A percentile compares a stretch with the other conserved stretches of the same genome.
Conservation (phyloP, 2,888 invertebrate species). For the Oscheius sp. region DNA sequence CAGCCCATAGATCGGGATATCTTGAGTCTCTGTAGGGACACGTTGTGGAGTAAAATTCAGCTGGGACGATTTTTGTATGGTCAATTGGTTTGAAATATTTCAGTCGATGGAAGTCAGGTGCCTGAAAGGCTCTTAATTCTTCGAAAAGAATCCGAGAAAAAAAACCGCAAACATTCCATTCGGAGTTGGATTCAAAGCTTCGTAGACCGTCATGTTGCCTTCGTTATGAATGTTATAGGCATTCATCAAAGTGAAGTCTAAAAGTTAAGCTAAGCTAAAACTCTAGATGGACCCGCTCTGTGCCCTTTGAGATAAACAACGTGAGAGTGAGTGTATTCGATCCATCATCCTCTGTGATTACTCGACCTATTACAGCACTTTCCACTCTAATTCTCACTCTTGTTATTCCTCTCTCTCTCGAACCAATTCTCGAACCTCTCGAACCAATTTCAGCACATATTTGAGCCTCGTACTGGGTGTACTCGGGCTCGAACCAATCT, state of each 20-base stretch:
- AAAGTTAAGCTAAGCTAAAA: not conserved
- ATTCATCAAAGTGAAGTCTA: conserved; percentile 14
- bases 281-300: not conserved
- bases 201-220: not conserved
- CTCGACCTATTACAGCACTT: not conserved
- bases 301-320: not conserved
- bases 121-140: not conserved
- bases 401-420: no score
- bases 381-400: no score
- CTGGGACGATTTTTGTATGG: conserved; percentile 1
- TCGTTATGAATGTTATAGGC: conserved; percentile 23
- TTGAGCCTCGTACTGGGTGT: no score
- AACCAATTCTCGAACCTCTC: no score
- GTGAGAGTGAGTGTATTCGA: no score
- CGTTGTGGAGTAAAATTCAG: not conserved
- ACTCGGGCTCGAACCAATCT: no score
- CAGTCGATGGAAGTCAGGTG: conserved; percentile 10
- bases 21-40: not conserved
- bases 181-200: conserved; percentile 16
- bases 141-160: no score
- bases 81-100: conserved; percentile 3
- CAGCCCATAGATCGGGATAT: conserved; percentile 15
- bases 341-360: not conserved
- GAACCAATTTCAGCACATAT: no score
- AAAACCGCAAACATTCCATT: not conserved